Evolutionary conservation across 2,113 vertebrate species (phyloP).

Genomic region (Athene cunicularia): DNA sequence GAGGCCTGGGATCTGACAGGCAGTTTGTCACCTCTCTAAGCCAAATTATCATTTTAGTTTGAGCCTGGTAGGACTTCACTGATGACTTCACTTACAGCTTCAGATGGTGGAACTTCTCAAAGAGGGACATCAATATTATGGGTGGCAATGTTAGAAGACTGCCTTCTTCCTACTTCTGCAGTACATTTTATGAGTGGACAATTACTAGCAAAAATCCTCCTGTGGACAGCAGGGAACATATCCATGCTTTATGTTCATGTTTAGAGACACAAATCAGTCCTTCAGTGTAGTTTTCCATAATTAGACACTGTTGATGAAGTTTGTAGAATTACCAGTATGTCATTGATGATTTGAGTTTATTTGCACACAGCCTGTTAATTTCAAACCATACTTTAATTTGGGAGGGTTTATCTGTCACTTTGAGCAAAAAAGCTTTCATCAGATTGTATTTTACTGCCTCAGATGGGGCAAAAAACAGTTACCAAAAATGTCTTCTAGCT

Average conservation of each 20-base stretch:
- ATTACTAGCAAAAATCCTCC: not conserved
- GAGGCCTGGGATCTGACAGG: not conserved
- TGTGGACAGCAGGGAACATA: not conserved
- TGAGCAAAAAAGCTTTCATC: slow-evolving; percentile 50
- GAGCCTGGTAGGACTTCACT: not conserved
- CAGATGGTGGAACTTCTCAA: not conserved
- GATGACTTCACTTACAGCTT: not conserved
- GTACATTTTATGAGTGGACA: not conserved
- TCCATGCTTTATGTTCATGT: not conserved
- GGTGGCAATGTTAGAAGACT: not conserved
- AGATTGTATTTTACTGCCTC: slow-evolving; percentile 46
- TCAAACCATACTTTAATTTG: slow-evolving; percentile 15
- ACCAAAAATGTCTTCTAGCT: not conserved
- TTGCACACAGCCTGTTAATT: slow-evolving; percentile 45
- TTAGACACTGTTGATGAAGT: not conserved
- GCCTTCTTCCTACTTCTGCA: not conserved
- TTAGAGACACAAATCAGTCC: not conserved
- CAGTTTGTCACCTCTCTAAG: not conserved
- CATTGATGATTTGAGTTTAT: not conserved
- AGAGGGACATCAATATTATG: not conserved
- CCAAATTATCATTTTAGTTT: not conserved
- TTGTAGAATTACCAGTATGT: slow-evolving; percentile 9
- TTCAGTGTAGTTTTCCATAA: not conserved
- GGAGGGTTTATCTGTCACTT: slow-evolving; percentile 50
- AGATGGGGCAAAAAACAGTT: not conserved